These are phyloP conservation scores for Triops cancriformis DNA, from an alignment of 1,140 invertebrate species.

Conservation along the genomic window DNA sequence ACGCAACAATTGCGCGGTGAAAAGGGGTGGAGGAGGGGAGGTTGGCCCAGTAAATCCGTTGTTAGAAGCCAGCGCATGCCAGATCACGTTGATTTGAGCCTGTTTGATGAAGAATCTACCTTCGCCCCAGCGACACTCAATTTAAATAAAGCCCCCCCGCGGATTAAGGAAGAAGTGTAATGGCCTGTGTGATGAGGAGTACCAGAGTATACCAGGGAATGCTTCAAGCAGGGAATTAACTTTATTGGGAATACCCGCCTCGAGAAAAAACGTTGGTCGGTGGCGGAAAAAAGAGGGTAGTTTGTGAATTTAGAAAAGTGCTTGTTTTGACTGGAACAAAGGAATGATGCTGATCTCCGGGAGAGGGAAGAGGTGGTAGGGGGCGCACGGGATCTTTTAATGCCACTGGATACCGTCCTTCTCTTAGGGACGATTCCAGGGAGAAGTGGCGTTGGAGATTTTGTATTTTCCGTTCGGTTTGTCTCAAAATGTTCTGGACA, in stretches of 20 bases:
- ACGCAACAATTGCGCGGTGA: not conserved
- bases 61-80: not conserved
- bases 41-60: not conserved
- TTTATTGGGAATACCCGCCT: not conserved
- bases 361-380: not conserved
- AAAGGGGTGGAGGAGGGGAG: not conserved
- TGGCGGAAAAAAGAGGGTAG: not conserved
- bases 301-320: not conserved
- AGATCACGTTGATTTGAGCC: constrained; percentile 13
- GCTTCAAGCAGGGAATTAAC: not conserved
- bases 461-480: no score
- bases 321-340: not conserved
- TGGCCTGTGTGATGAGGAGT: not conserved
- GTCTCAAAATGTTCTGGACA: no score
- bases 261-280: no score
- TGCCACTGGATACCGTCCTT: no score
- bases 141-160: not conserved
- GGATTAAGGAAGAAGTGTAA: not conserved
- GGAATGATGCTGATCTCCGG: not conserved
- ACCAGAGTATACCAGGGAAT: not conserved
- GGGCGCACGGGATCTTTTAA: not conserved
- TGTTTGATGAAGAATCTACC: constrained; percentile 14
- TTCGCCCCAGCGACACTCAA: constrained; percentile 9
- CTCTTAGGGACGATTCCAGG: no score
- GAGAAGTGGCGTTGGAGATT: no score